These are phyloP conservation scores for Balanococcus diminutus DNA, from an alignment of 2,888 invertebrate species.

Conservation along the genomic window DNA sequence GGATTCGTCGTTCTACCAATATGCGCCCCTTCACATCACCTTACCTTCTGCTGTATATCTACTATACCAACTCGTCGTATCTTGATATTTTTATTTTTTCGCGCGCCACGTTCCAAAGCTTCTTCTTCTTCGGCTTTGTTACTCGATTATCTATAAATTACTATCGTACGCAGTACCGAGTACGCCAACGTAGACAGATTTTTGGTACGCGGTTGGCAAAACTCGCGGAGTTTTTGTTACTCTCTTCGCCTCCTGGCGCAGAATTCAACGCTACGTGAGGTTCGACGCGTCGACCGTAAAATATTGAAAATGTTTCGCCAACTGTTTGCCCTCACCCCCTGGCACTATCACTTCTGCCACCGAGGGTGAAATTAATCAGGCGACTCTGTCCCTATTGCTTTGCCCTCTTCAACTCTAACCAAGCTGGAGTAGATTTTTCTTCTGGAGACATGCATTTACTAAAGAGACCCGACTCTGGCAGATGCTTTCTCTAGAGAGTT, in stretches of 20 bases:
- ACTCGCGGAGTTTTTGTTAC: background rate
- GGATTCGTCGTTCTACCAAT: background rate
- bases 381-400: too few species aligned
- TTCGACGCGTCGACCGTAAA: background rate
- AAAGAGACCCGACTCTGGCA: too few species aligned
- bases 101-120: background rate
- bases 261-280: background rate
- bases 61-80: background rate
- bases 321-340: too few species aligned
- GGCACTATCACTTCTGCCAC: too few species aligned
- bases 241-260: background rate
- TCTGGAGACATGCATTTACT: too few species aligned
- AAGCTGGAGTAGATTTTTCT: too few species aligned
- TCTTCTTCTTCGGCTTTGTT: background rate
- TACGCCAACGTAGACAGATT: slow-evolving; percentile 31
- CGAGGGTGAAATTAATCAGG: too few species aligned
- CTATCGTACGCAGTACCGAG: background rate
- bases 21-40: background rate
- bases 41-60: background rate
- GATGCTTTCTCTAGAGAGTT: too few species aligned
- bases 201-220: background rate
- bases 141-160: slow-evolving; percentile 13
- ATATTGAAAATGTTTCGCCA: background rate
- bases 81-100: slow-evolving; percentile 30
- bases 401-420: too few species aligned